Evolutionary conservation across 2,888 invertebrate species (phyloP).

Genomic region (Lochmaea crataegi): DNA sequence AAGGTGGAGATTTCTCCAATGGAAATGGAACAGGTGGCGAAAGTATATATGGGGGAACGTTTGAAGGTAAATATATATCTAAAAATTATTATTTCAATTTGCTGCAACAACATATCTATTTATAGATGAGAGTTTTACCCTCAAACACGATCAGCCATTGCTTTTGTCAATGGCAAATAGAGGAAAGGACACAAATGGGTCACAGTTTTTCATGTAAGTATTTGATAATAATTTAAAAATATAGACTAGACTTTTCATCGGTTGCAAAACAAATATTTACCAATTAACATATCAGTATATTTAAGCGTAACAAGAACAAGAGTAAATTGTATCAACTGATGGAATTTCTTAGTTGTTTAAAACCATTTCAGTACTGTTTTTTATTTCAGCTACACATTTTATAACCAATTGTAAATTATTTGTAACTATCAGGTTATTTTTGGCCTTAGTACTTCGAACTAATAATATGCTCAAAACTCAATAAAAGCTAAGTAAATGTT

Average conservation of each 20-base stretch:
- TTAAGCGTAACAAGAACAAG: neutral
- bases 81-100: neutral
- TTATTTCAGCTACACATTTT: constrained; percentile 21
- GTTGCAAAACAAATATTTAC: neutral
- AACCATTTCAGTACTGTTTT: constrained; percentile 28
- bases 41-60: constrained; percentile 96
- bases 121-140: constrained; percentile 91
- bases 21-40: constrained; percentile 99
- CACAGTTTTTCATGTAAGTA: constrained; percentile 99
- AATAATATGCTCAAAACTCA: constrained; percentile 21
- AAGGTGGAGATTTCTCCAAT: constrained; percentile 90
- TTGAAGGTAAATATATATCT: constrained; percentile 79
- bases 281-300: neutral
- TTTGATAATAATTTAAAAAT: neutral
- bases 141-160: constrained; percentile 90
- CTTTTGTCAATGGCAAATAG: constrained; percentile 98
- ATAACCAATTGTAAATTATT: constrained; percentile 8
- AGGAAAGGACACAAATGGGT: constrained; percentile 97
- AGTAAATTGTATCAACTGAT: neutral
- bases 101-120: constrained; percentile 19
- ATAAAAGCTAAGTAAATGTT: constrained; percentile 55
- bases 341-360: constrained; percentile 20
- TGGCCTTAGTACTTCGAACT: constrained; percentile 10
- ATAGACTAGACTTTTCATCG: constrained; percentile 1
- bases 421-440: constrained; percentile 9